phyloP scores from a whole-genome alignment of 1,140 invertebrate species.

The Meloidogyne hapla region DNA sequence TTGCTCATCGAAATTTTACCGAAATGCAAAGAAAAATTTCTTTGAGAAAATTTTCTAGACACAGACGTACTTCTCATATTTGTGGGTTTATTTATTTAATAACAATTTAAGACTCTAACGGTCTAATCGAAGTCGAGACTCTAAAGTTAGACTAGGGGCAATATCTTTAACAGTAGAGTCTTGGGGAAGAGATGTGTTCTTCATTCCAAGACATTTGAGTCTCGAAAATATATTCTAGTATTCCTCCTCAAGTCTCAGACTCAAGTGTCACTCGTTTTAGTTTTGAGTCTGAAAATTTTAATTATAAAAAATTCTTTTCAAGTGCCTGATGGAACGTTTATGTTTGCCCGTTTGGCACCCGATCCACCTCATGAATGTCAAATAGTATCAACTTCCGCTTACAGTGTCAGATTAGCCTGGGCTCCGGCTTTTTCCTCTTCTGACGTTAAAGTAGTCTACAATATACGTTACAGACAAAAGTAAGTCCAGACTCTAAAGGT shows the following conservation, averaged over 20 bases:
- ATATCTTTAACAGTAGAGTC: no score
- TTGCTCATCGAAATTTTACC: constrained; percentile 59
- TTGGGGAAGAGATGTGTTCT: no score
- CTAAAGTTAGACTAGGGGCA: no score
- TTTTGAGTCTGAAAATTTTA: no score
- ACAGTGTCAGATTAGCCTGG: constrained; percentile 61
- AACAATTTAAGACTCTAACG: no score
- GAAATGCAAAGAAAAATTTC: constrained; percentile 48
- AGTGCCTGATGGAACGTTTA: constrained; percentile 63
- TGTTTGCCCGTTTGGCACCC: constrained; percentile 60
- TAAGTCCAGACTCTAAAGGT: no score
- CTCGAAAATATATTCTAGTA: no score
- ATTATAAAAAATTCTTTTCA: constrained; percentile 28
- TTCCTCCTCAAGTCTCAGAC: background rate
- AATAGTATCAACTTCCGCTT: constrained; percentile 60
- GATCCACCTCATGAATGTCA: constrained; percentile 63
- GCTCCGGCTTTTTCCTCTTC: constrained; percentile 59
- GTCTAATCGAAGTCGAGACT: no score
- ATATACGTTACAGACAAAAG: constrained; percentile 62
- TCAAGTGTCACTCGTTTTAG: background rate
- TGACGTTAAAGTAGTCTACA: constrained; percentile 60
- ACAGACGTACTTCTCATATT: constrained; percentile 47
- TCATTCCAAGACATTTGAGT: no score
- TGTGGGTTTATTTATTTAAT: constrained; percentile 40
- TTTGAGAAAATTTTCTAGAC: constrained; percentile 15